Evolutionary conservation across 2,888 invertebrate genomes (phyloP).

Genomic region (Machimus rusticus): DNA sequence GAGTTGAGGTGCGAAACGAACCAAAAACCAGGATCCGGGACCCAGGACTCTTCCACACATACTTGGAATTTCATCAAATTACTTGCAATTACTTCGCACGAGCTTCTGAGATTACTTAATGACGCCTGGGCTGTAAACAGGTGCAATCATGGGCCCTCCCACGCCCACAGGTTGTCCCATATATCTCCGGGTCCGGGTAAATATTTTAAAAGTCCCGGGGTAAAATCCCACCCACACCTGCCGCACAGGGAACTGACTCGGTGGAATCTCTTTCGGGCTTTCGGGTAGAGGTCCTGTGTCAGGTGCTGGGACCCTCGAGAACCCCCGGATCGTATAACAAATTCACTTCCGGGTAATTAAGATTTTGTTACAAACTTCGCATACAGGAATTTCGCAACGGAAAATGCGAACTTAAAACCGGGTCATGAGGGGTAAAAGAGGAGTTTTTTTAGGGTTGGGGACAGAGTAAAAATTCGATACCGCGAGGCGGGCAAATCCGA

Average conservation of each 20-base stretch:
- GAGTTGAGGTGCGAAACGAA: slow-evolving; percentile 4
- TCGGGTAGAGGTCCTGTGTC: neutral
- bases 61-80: slow-evolving; percentile 39
- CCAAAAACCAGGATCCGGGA: neutral
- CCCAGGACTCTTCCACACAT: neutral
- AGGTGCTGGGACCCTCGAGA: neutral
- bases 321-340: slow-evolving; percentile 11
- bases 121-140: slow-evolving; percentile 28
- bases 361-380: slow-evolving; percentile 29
- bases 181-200: neutral
- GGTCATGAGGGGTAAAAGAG: neutral
- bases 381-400: neutral
- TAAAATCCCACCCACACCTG: neutral
- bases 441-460: neutral
- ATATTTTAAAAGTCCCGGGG: slow-evolving; percentile 28
- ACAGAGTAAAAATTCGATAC: neutral
- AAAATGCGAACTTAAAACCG: neutral
- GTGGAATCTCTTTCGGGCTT: slow-evolving; percentile 13
- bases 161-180: neutral
- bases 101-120: slow-evolving; percentile 38
- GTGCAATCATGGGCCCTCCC: slow-evolving; percentile 1
- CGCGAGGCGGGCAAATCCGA: neutral
- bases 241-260: neutral
- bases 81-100: slow-evolving; percentile 39
- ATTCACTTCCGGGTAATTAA: slow-evolving; percentile 25